Percentiles rank a stretch among this genome's conserved stretches.
These are phyloP conservation scores for Apolygus lucorum DNA, from an alignment of 1,140 invertebrate genomes.

Conservation along the genomic window DNA sequence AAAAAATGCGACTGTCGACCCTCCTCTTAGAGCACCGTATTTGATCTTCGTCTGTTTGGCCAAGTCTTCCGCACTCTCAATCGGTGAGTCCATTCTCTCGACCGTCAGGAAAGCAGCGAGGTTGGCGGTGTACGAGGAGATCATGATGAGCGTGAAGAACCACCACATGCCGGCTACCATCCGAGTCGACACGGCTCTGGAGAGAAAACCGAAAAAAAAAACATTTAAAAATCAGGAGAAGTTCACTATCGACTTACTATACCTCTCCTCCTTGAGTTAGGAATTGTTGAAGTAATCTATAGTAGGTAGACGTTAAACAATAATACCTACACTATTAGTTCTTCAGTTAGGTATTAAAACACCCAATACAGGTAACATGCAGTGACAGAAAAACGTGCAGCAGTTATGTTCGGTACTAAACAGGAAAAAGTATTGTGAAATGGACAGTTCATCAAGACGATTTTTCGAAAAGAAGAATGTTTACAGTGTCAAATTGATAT, in stretches of 20 bases:
- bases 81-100: constrained; percentile 91
- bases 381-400: too few relatives aligned
- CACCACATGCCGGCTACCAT: constrained; percentile 93
- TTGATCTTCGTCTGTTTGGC: constrained; percentile 95
- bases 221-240: background rate
- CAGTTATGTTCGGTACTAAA: too few relatives aligned
- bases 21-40: constrained; percentile 87
- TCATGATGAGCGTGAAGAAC: constrained; percentile 97
- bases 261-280: too few relatives aligned
- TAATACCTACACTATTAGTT: too few relatives aligned
- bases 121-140: constrained; percentile 96
- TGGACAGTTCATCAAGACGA: too few relatives aligned
- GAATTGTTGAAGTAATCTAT: too few relatives aligned
- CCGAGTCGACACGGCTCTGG: constrained; percentile 72
- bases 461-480: too few relatives aligned
- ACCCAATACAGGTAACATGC: too few relatives aligned
- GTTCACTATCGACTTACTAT: too few relatives aligned
- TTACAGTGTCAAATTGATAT: too few relatives aligned
- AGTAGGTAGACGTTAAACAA: background rate
- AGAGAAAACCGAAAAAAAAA: constrained; percentile 28
- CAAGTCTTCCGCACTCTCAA: constrained; percentile 90
- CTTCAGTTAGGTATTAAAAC: too few relatives aligned
- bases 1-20: constrained; percentile 87
- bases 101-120: constrained; percentile 95
- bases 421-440: too few relatives aligned